phyloP scores from a whole-genome alignment of 2,113 vertebrate genomes.

The Lipophrys pholis region DNA sequence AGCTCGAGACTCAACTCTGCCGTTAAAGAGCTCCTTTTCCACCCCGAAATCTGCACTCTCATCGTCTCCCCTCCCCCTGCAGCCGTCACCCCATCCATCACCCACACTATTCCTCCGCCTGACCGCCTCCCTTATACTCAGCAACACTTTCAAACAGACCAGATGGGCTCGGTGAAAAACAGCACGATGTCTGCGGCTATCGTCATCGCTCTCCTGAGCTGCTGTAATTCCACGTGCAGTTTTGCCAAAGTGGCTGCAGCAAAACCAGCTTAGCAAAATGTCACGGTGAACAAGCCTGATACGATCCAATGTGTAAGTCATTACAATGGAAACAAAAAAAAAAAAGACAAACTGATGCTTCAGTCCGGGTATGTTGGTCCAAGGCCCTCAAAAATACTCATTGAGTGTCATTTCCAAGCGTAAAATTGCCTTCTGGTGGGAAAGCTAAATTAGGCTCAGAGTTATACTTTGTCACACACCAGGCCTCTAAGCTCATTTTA shows the following conservation, averaged over 20 bases:
- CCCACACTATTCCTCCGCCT: slow-evolving; percentile 41
- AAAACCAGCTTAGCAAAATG: slow-evolving; percentile 28
- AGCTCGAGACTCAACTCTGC: slow-evolving; percentile 67
- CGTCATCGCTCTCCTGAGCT: slow-evolving; percentile 52
- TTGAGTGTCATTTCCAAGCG: slow-evolving; percentile 34
- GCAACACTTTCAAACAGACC: slow-evolving; percentile 64
- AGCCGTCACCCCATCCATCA: slow-evolving; percentile 62
- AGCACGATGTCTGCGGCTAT: slow-evolving; percentile 24
- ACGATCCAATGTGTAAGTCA: slow-evolving; percentile 6
- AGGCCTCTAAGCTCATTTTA: slow-evolving; percentile 29
- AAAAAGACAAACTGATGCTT: not conserved
- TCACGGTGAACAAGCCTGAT: slow-evolving; percentile 4
- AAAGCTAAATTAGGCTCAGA: slow-evolving; percentile 44
- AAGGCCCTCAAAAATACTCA: slow-evolving; percentile 44
- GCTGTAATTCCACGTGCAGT: slow-evolving; percentile 31
- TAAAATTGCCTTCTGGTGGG: slow-evolving; percentile 47
- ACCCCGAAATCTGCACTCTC: slow-evolving; percentile 74
- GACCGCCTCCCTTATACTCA: slow-evolving; percentile 59
- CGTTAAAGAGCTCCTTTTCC: slow-evolving; percentile 60
- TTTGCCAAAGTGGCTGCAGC: slow-evolving; percentile 23
- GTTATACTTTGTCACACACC: slow-evolving; percentile 36
- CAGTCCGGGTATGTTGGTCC: not conserved
- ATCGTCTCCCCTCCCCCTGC: slow-evolving; percentile 58
- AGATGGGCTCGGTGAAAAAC: slow-evolving; percentile 68
- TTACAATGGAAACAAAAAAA: not conserved